These are phyloP conservation scores for Gymnocypris eckloni DNA, from an alignment of 2,797 vertebrate species.

Conservation along the genomic window DNA sequence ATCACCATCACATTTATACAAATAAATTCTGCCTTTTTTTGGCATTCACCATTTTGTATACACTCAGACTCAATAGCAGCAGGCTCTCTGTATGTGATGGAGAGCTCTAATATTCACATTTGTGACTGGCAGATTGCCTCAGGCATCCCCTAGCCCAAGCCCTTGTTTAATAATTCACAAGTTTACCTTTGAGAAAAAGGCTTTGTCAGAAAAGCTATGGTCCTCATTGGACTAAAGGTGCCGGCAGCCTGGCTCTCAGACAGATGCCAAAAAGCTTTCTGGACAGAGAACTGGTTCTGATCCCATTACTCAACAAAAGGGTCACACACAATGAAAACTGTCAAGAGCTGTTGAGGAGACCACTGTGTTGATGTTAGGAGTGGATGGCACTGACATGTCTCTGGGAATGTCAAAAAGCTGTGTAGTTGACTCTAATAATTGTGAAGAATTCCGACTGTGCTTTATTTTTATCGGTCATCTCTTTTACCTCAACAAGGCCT, in stretches of 20 bases:
- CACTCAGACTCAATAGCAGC: constrained; percentile 46
- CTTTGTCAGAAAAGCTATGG: constrained; percentile 34
- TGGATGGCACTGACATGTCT: not conserved
- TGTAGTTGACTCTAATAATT: not conserved
- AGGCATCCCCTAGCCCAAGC: constrained; percentile 38
- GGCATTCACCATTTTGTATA: constrained; percentile 56
- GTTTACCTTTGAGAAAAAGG: constrained; percentile 40
- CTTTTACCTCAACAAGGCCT: not conserved
- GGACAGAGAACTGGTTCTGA: constrained; percentile 14
- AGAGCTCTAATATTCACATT: constrained; percentile 60
- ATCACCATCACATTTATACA: constrained; percentile 48
- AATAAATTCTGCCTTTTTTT: not conserved
- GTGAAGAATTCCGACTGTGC: not conserved
- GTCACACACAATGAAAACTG: not conserved
- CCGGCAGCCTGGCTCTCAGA: constrained; percentile 11
- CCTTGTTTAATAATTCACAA: constrained; percentile 59
- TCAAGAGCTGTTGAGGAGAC: constrained; percentile 1
- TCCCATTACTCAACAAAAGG: constrained; percentile 2
- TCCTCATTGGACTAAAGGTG: constrained; percentile 22
- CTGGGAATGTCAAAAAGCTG: not conserved
- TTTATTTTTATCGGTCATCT: not conserved
- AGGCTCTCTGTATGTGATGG: constrained; percentile 54
- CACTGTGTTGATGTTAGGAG: not conserved
- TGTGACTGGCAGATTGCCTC: constrained; percentile 38
- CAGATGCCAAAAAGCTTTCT: constrained; percentile 21